Conservation (phyloP, 2,113 vertebrate genomes). For the Polypterus senegalus region DNA sequence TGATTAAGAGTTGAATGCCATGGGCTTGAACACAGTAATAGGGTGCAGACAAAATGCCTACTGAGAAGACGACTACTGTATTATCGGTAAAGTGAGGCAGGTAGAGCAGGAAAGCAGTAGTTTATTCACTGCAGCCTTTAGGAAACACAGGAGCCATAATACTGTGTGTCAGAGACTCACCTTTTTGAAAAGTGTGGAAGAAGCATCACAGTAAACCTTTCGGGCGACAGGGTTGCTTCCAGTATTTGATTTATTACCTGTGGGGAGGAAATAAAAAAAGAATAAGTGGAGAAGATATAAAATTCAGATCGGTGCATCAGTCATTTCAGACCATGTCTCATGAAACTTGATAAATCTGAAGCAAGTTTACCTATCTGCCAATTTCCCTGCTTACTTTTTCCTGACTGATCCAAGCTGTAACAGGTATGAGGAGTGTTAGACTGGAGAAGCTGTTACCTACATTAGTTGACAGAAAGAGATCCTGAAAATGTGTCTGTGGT, state of each 20-base stretch:
- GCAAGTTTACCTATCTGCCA: too few species aligned
- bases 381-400: too few species aligned
- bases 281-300: conserved; percentile 2
- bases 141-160: too few species aligned
- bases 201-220: conserved; percentile 59
- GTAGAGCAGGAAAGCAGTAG: neutral
- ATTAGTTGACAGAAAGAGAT: too few species aligned
- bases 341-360: too few species aligned
- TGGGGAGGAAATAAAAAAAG: conserved; percentile 12
- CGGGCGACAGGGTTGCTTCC: conserved; percentile 58
- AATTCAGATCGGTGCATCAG: neutral
- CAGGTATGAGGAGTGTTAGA: too few species aligned
- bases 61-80: neutral
- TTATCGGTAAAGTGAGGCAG: neutral
- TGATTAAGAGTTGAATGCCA: neutral
- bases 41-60: too few species aligned
- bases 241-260: conserved; percentile 52
- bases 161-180: conserved; percentile 25
- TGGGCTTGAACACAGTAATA: neutral
- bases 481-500: too few species aligned
- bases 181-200: conserved; percentile 68
- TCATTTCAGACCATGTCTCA: too few species aligned
- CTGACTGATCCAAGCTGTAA: too few species aligned
- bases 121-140: too few species aligned
- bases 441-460: too few species aligned